Conservation (phyloP, 2,888 invertebrate species). For the Amblyteles armatorius region DNA sequence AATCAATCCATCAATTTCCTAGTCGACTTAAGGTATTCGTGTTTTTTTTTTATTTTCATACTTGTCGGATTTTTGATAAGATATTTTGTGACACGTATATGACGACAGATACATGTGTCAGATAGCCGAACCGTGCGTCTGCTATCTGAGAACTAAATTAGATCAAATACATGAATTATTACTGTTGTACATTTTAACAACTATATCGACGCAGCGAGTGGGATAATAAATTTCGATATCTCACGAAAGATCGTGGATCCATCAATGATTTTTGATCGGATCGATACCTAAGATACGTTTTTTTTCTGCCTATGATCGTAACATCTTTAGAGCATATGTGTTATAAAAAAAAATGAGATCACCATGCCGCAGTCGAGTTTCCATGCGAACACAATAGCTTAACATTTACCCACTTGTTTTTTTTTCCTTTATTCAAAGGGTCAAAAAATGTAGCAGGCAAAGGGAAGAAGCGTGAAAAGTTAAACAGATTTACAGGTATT, state of each 20-base stretch:
- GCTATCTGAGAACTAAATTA: neutral
- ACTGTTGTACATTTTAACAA: neutral
- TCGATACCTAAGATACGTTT: too few species aligned
- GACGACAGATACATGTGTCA: too few species aligned
- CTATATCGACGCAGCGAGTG: neutral
- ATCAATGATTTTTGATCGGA: too few species aligned
- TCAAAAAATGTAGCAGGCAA: neutral
- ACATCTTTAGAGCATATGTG: too few species aligned
- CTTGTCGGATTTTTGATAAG: neutral
- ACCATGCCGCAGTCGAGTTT: neutral
- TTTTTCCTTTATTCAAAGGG: neutral
- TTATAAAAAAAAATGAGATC: neutral
- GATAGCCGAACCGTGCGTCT: neutral
- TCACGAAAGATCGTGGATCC: neutral
- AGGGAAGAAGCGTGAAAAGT: neutral
- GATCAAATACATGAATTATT: neutral
- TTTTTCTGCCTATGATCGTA: too few species aligned
- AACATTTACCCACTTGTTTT: neutral
- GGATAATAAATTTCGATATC: neutral
- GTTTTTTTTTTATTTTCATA: neutral
- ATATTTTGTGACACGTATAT: neutral
- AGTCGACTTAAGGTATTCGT: neutral
- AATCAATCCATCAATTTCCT: neutral
- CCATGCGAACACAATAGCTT: neutral
- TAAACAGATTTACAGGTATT: constrained; percentile 33